These are phyloP conservation scores for Stictocephala bisonia DNA, from an alignment of 2,888 invertebrate species.

Conservation along the genomic window DNA sequence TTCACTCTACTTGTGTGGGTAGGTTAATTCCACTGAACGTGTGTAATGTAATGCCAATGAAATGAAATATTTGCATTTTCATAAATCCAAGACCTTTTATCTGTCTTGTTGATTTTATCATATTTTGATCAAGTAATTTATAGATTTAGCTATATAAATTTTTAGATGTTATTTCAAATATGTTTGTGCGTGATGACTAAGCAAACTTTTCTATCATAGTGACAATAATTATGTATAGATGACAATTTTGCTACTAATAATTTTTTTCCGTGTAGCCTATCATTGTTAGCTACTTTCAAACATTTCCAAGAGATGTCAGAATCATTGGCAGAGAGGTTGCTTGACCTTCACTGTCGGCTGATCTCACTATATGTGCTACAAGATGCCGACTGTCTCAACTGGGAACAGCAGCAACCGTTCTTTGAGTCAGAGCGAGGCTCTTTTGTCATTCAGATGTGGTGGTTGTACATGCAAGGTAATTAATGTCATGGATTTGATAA, in stretches of 20 bases:
- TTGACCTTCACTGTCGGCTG: constrained; percentile 83
- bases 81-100: no score
- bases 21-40: no score
- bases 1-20: no score
- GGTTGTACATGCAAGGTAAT: constrained; percentile 85
- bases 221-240: neutral
- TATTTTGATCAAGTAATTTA: no score
- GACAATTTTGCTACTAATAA: neutral
- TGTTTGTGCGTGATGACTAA: neutral
- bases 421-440: constrained; percentile 82
- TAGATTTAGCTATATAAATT: no score
- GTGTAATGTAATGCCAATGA: no score
- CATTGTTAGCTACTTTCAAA: constrained; percentile 72
- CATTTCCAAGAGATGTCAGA: constrained; percentile 86
- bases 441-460: constrained; percentile 89
- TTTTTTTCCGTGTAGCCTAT: constrained; percentile 51
- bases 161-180: no score
- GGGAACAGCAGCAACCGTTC: constrained; percentile 74
- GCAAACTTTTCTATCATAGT: neutral
- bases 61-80: no score
- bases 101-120: no score
- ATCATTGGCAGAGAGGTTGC: constrained; percentile 82
- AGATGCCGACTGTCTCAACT: constrained; percentile 82
- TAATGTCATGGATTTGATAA: no score
- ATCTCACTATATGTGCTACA: constrained; percentile 83